Evolutionary conservation across 1,140 invertebrate species (phyloP), one percentile per base, ranked within the genome.

Genomic region (Rhagoletis zephyria): DNA sequence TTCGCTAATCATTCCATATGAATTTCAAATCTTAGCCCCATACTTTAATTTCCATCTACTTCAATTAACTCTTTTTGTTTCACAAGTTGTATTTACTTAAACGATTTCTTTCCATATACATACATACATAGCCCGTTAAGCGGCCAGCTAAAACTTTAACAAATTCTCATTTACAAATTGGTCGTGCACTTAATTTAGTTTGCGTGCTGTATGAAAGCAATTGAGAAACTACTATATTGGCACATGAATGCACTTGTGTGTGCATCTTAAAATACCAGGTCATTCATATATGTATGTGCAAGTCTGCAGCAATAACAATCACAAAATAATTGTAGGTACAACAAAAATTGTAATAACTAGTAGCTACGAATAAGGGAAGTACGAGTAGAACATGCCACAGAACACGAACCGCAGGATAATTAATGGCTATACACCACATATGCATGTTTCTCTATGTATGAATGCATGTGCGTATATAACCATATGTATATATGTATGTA

Each of bases 401-500:
- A 81, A 81, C 74, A 81, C 48, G 74, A 81, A 81, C 74, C 74
- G 45, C 74, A 81, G 74, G 74, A 81, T 81, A 81, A 81, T 81
- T 81, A 81, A 81, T 81, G 74, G 74, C 45, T 81, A 42, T n/a
- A 56, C 19, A 10, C 74, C 74, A 56, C 74, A 56, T 48, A 16
- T 10, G 4, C 6, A 30, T 67, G 10, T 5, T 9, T 67, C 30
- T 6, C 5, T 19, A 30, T n/a, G 48, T 30, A 56, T 51, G 5
- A n/a, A n/a, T 56, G 16, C 6, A 5, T n/a, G 48, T 30, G 6
- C 6, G 70, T 51, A 45, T 45, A 0, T 16, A 30, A 0, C 0
- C 1, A 51, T 30, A 42, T 30, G n/a, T 10, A 12, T 6, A 51
- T 30, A 42, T 30, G n/a, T 10, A 12, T 6, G 74, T 19, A 59